These are phyloP conservation scores for Oplegnathus fasciatus DNA, from an alignment of 2,113 vertebrate genomes.

Conservation along the genomic window DNA sequence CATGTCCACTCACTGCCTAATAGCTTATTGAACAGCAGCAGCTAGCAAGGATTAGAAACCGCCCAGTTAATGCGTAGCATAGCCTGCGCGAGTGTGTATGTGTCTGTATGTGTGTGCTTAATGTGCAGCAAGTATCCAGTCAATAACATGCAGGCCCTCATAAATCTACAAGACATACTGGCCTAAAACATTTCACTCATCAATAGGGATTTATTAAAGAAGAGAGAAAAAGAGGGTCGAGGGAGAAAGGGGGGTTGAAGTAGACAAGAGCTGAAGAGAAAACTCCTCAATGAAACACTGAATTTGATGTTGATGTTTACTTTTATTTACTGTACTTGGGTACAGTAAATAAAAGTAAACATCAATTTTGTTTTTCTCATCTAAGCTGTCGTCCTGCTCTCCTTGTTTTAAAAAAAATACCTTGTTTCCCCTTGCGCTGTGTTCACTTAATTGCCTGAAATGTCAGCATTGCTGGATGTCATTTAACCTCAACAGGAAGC, in stretches of 20 bases:
- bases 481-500: conserved; percentile 50
- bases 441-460: conserved; percentile 56
- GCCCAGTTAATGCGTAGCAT: conserved; percentile 71
- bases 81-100: conserved; percentile 8
- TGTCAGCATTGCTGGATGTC: conserved; percentile 54
- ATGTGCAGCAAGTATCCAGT: conserved; percentile 73
- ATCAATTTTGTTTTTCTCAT: conserved; percentile 6
- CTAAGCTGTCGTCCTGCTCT: not conserved
- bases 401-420: not conserved
- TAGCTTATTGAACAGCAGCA: conserved; percentile 83
- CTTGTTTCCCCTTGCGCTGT: not conserved
- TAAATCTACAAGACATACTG: conserved; percentile 79
- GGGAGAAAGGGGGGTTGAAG: not conserved
- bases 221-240: conserved; percentile 19
- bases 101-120: conserved; percentile 55
- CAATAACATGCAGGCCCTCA: conserved; percentile 64
- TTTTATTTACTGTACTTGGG: too few relatives aligned
- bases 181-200: conserved; percentile 82
- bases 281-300: conserved; percentile 35
- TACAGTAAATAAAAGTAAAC: conserved; percentile 20
- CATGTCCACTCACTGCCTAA: conserved; percentile 82
- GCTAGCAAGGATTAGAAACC: conserved; percentile 82
- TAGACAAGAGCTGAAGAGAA: conserved; percentile 18
- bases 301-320: not conserved
- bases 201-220: conserved; percentile 78